These are phyloP conservation scores for Peromyscus melanophrys DNA, from an alignment of 2,797 vertebrate species.

Conservation along the genomic window DNA sequence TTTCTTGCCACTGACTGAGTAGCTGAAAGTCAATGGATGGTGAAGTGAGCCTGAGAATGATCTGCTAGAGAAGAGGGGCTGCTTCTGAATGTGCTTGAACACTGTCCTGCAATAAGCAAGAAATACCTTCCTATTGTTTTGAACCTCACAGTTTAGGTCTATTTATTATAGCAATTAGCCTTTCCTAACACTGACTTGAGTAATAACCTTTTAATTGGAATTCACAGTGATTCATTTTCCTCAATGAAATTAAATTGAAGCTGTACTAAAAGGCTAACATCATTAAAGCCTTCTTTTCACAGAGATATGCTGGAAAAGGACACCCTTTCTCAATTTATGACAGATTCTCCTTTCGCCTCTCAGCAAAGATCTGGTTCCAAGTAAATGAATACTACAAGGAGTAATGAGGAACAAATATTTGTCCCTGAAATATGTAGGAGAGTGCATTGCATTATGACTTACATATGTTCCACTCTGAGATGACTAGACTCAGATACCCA, in stretches of 20 bases:
- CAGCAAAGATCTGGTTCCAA: conserved; percentile 59
- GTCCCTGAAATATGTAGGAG: conserved; percentile 61
- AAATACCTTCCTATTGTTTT: conserved; percentile 59
- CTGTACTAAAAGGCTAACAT: conserved; percentile 39
- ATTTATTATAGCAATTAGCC: conserved; percentile 63
- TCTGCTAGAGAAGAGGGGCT: not conserved
- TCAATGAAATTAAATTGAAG: conserved; percentile 67
- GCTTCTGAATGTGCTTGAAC: not conserved
- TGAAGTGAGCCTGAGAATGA: not conserved
- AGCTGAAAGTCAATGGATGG: not conserved
- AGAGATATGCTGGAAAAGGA: conserved; percentile 26
- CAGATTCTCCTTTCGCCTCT: conserved; percentile 56
- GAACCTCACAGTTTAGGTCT: conserved; percentile 38
- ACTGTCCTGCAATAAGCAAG: not conserved
- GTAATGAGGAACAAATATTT: conserved; percentile 70
- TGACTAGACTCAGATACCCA: conserved; percentile 49
- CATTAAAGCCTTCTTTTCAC: conserved; percentile 52
- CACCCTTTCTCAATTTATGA: conserved; percentile 50
- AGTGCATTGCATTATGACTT: conserved; percentile 32
- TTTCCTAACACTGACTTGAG: conserved; percentile 65
- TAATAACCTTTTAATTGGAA: conserved; percentile 78
- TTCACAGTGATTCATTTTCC: conserved; percentile 61
- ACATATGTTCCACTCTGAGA: conserved; percentile 43
- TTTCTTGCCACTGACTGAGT: not conserved
- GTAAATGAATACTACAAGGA: conserved; percentile 55